These are phyloP conservation scores for Pseudomyrmex pallidus DNA, from an alignment of 1,140 invertebrate species.

Conservation along the genomic window DNA sequence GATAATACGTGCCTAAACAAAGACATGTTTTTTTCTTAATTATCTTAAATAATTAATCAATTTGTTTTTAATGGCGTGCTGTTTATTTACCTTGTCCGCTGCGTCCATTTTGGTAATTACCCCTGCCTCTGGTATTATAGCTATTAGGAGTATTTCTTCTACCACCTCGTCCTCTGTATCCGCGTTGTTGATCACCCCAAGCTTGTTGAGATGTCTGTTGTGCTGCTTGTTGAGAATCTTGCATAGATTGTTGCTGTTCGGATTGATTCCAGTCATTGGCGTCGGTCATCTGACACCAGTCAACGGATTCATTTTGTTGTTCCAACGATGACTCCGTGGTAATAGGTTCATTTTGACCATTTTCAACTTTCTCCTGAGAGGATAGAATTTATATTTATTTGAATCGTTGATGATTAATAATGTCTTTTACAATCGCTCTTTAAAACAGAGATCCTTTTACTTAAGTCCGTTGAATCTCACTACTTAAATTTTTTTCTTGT, in stretches of 20 bases:
- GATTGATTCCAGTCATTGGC: slow-evolving; percentile 80
- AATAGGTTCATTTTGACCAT: slow-evolving; percentile 74
- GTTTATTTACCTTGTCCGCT: slow-evolving; percentile 77
- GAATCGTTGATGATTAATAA: not conserved
- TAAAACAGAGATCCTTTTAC: no score
- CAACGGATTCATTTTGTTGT: slow-evolving; percentile 75
- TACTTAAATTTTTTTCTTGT: no score
- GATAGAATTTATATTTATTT: not conserved
- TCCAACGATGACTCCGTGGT: slow-evolving; percentile 71
- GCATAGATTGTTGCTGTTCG: slow-evolving; percentile 71
- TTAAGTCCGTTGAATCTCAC: no score
- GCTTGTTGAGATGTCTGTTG: slow-evolving; percentile 75
- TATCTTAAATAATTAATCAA: not conserved
- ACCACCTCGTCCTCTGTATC: slow-evolving; percentile 80
- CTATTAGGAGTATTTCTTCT: slow-evolving; percentile 81
- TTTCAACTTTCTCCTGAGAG: slow-evolving; percentile 77
- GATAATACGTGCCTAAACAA: slow-evolving; percentile 79
- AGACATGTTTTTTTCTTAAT: not conserved
- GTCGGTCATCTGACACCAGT: slow-evolving; percentile 81
- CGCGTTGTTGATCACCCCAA: slow-evolving; percentile 81
- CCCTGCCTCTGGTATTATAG: slow-evolving; percentile 79
- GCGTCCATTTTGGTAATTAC: slow-evolving; percentile 82
- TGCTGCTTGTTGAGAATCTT: slow-evolving; percentile 78
- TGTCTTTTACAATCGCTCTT: not conserved
- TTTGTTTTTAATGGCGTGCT: not conserved